Evolutionary conservation across 2,113 vertebrate species (phyloP), one percentile per base, ranked within the genome.

Genomic region (Vicugna pacos): DNA sequence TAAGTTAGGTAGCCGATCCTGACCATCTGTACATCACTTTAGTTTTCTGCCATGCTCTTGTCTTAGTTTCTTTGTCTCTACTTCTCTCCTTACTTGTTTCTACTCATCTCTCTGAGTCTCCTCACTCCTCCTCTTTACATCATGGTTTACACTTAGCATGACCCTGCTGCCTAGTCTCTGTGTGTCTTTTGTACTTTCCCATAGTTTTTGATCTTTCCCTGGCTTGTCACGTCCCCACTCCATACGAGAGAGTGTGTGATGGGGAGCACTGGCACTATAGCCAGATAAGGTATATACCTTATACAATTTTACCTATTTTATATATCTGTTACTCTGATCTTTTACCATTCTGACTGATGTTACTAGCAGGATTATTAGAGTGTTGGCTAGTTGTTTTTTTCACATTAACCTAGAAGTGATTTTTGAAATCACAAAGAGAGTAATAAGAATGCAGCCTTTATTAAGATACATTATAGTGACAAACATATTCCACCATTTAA

Each of bases 341-440:
- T 89, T 92, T 73, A 30, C 26, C 30, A n/a, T 52, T 65, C 30
- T 89, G 30, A 70, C 6, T 15, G 67, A n/a, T 92, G 42, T 85
- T 72, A 67, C 26, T 65, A 38, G 8, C 24, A 80, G 32, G 95
- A 82, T 86, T 94, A 90, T 48, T 82, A 89, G 24, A 93, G 56
- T 2, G 64, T 89, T 73, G 50, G 14, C 32, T 80, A 64, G 28
- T 89, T 75, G 22, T 24, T 69, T 92, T 96, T 85, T 77, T 50
- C 77, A 72, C 80, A 30, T 42, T 81, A 77, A 88, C 24, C 22
- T 35, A 69, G 35, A 89, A 42, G 17, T 54, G 30, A 87, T 65
- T 85, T 75, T 70, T 94, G 69, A 92, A 90, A 84, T 88, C 24
- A 67, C n/a, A 60, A 70, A 77, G 9, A 28, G 75, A 92, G 20